Base-by-base conservation (phyloP, 2,797 vertebrate genomes). In the Thalassophryne amazonica region DNA sequence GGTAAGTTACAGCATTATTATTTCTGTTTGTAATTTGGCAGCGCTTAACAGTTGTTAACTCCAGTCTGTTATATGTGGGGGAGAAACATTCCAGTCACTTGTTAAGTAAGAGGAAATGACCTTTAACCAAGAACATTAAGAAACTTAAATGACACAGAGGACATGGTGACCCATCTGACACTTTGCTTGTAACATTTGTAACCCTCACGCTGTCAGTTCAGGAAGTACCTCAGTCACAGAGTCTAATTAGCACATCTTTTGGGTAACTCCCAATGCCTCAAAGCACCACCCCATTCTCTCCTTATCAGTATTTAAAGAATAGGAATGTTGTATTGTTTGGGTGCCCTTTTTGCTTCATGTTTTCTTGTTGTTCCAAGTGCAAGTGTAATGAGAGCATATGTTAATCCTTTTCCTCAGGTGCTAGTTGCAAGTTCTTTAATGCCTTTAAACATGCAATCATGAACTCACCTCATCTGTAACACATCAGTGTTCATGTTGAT, bases 171-270 rank as follows among this genome's bases (percentile, higher is more conserved):
- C 69, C 46, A 54, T 24, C 22, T 69, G 73, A 82, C 83, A 73
- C 65, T 58, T 71, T 54, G 50, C 52, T 58, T 54, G 23, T 13
- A 65, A 71, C 76, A 62, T n/a, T 65, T 52, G 21, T 66, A 61
- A 73, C 75, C 69, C 73, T 46, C 51, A 47, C 60, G 63, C 50
- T 31, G 53, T 63, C 78, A 40, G 48, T 68, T 78, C 71, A 84
- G 85, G 87, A 89, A 87, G 74, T 76, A 50, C 43, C 69, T 73
- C 58, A 60, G 60, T 76, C 69, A 80, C 32, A 13, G 4, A 41
- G 61, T 57, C 17, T 47, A 69, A 72, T 69, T 63, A 71, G 55
- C 25, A 14, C 68, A n/a, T 52, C 53, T 70, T 65, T 39, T 39
- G 22, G 32, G 33, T 55, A 34, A 72, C 78, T n/a, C 74, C 16